Base-by-base conservation (phyloP, 2,797 vertebrate genomes). In the Propithecus deckenii region DNA sequence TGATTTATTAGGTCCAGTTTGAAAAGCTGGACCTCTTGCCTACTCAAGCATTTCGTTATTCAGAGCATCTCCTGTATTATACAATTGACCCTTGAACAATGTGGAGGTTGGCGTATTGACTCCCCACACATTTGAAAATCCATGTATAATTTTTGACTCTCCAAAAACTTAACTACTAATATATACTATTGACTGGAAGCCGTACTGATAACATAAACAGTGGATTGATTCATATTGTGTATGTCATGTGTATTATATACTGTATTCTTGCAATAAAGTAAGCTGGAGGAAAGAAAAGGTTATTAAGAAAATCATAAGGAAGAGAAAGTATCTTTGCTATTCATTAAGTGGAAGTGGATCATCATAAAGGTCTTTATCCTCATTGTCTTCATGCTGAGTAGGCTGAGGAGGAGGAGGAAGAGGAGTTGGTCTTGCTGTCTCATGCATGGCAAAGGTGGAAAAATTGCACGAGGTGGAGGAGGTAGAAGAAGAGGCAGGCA, bases 1-100 rank as follows among this genome's bases (percentile, higher is more conserved):
- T 95, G 92, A 95, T 96, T 91, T 81, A 97, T 83, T 93, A 87
- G 32, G 87, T 78, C n/a, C 22, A 71, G 4, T 76, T 80, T 87
- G 52, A 88, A 94, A 96, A 75, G 17, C 0, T 76, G 67, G 55
- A 10, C 55, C 20, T 84, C 43, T 48, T 63, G 13, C 46, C 20
- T 52, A 12, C 41, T 57, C 30, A 32, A 67, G 15, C 22, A 35
- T 80, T 50, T n/a, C 12, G 0, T 74, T 52, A 18, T 86, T 50
- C 30, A 78, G 15, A 38, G n/a, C 28, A 12, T 65, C 61, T 88
- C 79, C 12, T 43, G 1, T 59, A 18, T 59, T 43, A 46, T 9
- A 72, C 22, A 52, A 1, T 81, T 91, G 63, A n/a, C 32, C 32
- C 63, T 65, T n/a, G 32, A 65, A 65, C 63, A 65, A 65, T 65